A percentile compares a stretch with the other conserved stretches of the same genome.
These are phyloP conservation scores for Grallaria varia DNA, from an alignment of 2,113 vertebrate genomes.

Conservation along the genomic window DNA sequence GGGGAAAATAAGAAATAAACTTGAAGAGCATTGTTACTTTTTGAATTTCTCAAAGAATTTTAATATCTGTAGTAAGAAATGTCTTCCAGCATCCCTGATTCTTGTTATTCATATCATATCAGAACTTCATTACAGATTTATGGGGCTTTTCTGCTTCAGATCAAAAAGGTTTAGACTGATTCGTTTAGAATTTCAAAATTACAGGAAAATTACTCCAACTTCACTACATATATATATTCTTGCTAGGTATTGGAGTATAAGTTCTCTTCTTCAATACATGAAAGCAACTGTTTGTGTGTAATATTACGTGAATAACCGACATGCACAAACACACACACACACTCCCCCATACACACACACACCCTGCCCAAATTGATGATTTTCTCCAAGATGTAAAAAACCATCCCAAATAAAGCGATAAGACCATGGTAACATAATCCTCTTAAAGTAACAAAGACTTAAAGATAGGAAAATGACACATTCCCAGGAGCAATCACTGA, in stretches of 20 bases:
- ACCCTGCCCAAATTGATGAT: background rate
- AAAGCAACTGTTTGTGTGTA: background rate
- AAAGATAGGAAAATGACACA: background rate
- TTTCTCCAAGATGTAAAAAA: background rate
- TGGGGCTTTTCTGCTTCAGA: background rate
- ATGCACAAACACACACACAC: background rate
- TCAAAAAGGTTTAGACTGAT: background rate
- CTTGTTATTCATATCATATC: background rate
- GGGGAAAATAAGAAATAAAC: background rate
- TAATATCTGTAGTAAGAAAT: background rate
- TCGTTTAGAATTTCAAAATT: background rate
- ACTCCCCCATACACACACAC: fast-evolving
- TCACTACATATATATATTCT: background rate
- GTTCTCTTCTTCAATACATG: background rate
- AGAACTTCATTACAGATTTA: background rate
- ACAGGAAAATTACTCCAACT: background rate
- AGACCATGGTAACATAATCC: background rate
- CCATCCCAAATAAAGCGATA: background rate
- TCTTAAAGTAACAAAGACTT: background rate
- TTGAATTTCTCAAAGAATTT: background rate
- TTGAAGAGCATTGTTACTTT: background rate
- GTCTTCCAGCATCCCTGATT: background rate
- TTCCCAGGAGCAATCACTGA: background rate
- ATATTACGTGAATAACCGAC: background rate
- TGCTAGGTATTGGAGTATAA: background rate